Percentiles rank a stretch among this genome's conserved stretches.
Evolutionary conservation across 2,797 vertebrate genomes (phyloP).

Genomic region (Sparus aurata): DNA sequence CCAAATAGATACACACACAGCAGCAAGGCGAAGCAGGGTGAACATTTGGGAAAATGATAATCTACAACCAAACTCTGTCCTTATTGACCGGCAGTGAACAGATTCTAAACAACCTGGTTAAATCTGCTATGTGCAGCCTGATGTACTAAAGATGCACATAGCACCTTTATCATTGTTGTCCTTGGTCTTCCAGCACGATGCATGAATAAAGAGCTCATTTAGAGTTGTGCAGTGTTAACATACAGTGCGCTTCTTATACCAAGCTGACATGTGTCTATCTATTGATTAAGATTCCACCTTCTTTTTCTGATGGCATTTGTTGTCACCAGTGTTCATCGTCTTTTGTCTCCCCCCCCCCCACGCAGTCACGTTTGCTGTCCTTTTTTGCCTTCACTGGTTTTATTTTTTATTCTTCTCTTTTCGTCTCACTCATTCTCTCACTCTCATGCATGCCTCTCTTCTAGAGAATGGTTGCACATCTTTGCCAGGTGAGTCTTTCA

Average conservation of each 20-base stretch:
- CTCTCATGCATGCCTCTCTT: constrained; percentile 97
- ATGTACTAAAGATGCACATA: constrained; percentile 21
- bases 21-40: constrained; percentile 47
- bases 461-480: constrained; percentile 99
- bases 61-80: constrained; percentile 11
- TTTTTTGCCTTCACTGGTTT: constrained; percentile 70
- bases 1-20: constrained; percentile 75
- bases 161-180: constrained; percentile 21
- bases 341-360: constrained; percentile 41
- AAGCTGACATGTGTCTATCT: constrained; percentile 76
- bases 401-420: constrained; percentile 73
- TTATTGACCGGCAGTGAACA: background rate
- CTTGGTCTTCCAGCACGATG: constrained; percentile 6
- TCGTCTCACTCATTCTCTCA: constrained; percentile 94
- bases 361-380: constrained; percentile 63
- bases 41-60: background rate
- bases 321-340: constrained; percentile 61
- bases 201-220: background rate
- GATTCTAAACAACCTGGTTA: background rate
- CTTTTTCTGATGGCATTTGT: constrained; percentile 42
- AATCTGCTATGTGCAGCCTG: constrained; percentile 14
- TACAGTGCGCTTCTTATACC: constrained; percentile 21
- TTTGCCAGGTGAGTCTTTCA: constrained; percentile 98
- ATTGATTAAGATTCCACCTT: constrained; percentile 51
- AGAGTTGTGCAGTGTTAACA: background rate